A percentile compares a stretch with the other conserved stretches of the same genome.
These are phyloP conservation scores for Sciaenops ocellatus DNA, from an alignment of 2,797 vertebrate species.

Conservation along the genomic window DNA sequence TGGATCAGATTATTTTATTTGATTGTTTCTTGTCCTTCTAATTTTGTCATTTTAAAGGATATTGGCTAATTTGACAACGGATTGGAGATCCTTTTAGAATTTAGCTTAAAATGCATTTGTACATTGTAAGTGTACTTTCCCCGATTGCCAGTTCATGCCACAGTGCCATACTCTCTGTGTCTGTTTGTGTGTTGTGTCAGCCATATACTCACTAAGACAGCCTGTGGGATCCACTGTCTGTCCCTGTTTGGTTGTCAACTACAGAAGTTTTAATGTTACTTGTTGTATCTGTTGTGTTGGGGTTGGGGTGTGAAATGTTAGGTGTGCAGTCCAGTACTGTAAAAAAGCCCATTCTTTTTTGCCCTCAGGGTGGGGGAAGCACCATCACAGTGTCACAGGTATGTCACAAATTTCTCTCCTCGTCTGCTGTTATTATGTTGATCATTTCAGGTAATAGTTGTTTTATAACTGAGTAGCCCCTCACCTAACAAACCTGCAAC, in stretches of 20 bases:
- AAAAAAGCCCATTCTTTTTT: conserved; percentile 70
- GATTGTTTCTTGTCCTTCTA: too few relatives aligned
- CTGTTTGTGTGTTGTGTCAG: background rate
- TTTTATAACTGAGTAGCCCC: background rate
- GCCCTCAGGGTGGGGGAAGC: conserved; percentile 68
- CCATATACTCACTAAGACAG: background rate
- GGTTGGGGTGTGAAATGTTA: conserved; percentile 11
- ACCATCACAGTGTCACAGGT: conserved; percentile 76
- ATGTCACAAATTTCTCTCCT: conserved; percentile 57
- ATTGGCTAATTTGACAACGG: background rate
- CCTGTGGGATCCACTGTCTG: background rate
- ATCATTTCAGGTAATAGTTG: background rate
- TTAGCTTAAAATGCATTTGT: background rate
- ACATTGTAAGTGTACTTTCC: background rate
- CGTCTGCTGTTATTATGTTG: conserved; percentile 22
- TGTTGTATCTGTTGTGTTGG: conserved; percentile 43
- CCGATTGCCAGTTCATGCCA: background rate
- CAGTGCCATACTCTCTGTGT: background rate
- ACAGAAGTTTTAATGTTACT: conserved; percentile 1
- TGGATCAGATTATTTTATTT: too few relatives aligned
- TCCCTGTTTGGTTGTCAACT: background rate
- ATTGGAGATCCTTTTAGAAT: background rate
- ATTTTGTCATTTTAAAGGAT: too few relatives aligned
- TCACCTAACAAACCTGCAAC: background rate
- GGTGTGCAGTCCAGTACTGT: conserved; percentile 43